phyloP scores from a whole-genome alignment of 2,113 vertebrate species.

The Puma concolor region DNA sequence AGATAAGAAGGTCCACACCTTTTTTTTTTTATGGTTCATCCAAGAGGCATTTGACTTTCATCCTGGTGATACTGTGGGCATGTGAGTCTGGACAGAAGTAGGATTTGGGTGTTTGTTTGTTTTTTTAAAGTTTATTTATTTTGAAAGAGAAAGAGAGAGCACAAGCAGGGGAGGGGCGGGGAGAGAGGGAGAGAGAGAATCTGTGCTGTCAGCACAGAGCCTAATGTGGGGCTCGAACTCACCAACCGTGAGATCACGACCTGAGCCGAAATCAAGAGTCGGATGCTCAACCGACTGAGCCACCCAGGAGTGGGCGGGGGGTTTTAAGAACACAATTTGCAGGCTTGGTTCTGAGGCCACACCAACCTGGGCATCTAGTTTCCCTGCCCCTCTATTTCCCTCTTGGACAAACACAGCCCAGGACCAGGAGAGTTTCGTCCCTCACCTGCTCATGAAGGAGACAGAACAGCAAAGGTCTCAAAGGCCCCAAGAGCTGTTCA shows the following conservation, averaged over 20 bases:
- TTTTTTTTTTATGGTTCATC: neutral
- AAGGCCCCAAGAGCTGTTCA: neutral
- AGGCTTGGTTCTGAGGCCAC: neutral
- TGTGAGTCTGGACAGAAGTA: fast-evolving
- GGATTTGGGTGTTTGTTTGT: neutral
- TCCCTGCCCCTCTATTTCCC: neutral
- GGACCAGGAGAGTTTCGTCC: neutral
- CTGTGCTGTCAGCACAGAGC: no score
- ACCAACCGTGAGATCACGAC: no score
- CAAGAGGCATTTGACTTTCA: neutral
- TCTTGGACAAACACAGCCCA: neutral
- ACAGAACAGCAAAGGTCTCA: neutral
- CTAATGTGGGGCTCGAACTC: no score
- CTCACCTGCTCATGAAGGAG: neutral
- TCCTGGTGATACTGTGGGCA: neutral
- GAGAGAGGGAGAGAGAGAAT: no score
- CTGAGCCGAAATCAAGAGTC: no score
- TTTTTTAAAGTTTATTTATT: no score
- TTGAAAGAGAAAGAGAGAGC: no score
- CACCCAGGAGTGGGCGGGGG: neutral
- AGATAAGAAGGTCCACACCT: neutral
- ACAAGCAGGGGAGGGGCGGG: no score
- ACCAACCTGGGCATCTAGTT: no score
- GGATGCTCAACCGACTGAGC: no score
- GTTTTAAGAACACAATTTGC: neutral